Percentiles rank a stretch among this genome's conserved stretches.
Evolutionary conservation across 2,797 vertebrate species (phyloP).

Genomic region (Acrossocheilus wenchowensis): DNA sequence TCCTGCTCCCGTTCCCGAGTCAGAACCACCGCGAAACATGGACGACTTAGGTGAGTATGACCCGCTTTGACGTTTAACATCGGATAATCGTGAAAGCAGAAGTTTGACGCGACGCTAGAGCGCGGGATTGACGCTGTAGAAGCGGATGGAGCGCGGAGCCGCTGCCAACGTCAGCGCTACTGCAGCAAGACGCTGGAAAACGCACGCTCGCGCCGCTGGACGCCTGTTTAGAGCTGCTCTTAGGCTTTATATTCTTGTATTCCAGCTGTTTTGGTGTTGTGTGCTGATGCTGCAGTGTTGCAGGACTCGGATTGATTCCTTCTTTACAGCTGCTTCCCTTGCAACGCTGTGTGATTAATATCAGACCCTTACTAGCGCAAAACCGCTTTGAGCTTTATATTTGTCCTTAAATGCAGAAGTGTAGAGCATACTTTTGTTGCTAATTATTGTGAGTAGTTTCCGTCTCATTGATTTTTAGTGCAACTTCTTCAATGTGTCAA

Average conservation of each 20-base stretch:
- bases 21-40: constrained; percentile 75
- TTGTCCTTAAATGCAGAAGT: constrained; percentile 1
- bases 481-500: background rate
- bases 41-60: constrained; percentile 79
- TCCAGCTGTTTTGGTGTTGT: background rate
- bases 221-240: background rate
- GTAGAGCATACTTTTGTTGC: background rate
- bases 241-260: background rate
- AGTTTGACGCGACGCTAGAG: constrained; percentile 20
- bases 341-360: background rate
- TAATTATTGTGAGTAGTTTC: background rate
- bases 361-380: background rate
- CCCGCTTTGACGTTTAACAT: background rate
- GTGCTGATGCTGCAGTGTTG: background rate
- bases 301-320: background rate
- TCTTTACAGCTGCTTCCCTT: background rate
- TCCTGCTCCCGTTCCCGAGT: constrained; percentile 58
- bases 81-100: background rate
- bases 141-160: constrained; percentile 21
- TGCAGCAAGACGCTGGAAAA: constrained; percentile 29
- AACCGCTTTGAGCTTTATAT: background rate
- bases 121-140: background rate
- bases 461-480: background rate
- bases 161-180: constrained; percentile 37
- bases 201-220: background rate